Percentiles rank a stretch among this genome's conserved stretches.
Evolutionary conservation across 30 jellyfish, hydroid and myxozoan species (phyloP).

Genomic region (Cassiopea xamachana): DNA sequence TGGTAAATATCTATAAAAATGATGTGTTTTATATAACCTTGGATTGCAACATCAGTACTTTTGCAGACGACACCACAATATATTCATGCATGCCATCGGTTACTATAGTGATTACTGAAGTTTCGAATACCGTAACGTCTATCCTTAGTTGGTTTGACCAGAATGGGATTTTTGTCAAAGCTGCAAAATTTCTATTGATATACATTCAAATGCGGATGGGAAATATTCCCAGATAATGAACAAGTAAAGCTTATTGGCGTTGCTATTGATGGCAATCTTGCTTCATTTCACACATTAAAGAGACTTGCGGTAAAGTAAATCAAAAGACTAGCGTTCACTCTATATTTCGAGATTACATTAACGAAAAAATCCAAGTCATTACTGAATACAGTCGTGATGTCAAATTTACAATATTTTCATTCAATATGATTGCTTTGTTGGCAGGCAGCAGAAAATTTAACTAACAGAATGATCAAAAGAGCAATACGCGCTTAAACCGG

Average conservation of each 20-base stretch:
- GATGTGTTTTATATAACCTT: neutral
- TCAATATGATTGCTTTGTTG: no score
- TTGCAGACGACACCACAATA: neutral
- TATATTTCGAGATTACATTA: neutral
- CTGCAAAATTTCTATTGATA: neutral
- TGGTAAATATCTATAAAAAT: no score
- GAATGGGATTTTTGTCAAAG: neutral
- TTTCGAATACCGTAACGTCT: neutral
- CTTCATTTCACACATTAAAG: neutral
- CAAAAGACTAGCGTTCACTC: neutral
- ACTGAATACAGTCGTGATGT: neutral
- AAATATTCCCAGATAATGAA: neutral
- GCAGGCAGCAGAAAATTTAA: no score
- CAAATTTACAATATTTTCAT: neutral
- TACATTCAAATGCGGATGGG: neutral
- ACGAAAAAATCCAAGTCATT: neutral
- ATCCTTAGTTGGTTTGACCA: neutral
- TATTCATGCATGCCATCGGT: neutral
- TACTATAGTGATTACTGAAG: neutral
- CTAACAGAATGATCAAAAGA: no score
- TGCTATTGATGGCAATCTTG: neutral
- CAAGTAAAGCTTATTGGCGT: neutral
- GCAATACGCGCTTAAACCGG: no score
- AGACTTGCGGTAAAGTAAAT: neutral
- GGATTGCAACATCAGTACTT: neutral